A percentile compares a stretch with the other conserved stretches of the same genome.
Evolutionary conservation across 2,797 vertebrate genomes (phyloP).

Genomic region (Oophaga sylvatica): DNA sequence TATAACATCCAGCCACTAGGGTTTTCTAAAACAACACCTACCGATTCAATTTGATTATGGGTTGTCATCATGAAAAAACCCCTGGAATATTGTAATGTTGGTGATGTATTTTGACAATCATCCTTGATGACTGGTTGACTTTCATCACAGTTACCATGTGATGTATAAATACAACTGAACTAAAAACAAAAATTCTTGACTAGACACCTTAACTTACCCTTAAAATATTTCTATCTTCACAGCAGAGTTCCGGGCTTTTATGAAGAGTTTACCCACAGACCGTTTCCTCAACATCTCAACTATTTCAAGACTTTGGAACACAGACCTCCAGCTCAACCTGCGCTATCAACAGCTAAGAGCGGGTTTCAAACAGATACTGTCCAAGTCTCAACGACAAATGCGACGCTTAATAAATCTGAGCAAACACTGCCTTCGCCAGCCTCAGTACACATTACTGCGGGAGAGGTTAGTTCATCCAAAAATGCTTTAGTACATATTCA

Average conservation of each 20-base stretch:
- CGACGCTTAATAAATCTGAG: constrained; percentile 93
- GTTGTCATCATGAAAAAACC: too few species aligned
- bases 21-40: too few species aligned
- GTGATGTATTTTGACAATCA: too few species aligned
- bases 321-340: constrained; percentile 85
- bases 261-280: constrained; percentile 88
- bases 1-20: too few species aligned
- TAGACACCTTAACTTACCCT: not conserved
- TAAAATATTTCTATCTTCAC: constrained; percentile 17
- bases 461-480: constrained; percentile 82
- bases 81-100: too few species aligned
- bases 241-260: constrained; percentile 93
- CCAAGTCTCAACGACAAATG: constrained; percentile 87
- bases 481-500: not conserved
- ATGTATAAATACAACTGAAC: too few species aligned
- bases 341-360: constrained; percentile 87
- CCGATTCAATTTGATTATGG: too few species aligned
- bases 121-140: too few species aligned
- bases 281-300: constrained; percentile 88
- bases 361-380: constrained; percentile 80
- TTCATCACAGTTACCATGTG: too few species aligned
- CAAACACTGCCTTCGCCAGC: constrained; percentile 91
- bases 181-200: too few species aligned
- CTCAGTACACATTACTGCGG: constrained; percentile 87
- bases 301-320: constrained; percentile 88